A percentile compares a stretch with the other conserved stretches of the same genome.
Conservation (phyloP, 1,140 invertebrate genomes). For the Galleria mellonella region DNA sequence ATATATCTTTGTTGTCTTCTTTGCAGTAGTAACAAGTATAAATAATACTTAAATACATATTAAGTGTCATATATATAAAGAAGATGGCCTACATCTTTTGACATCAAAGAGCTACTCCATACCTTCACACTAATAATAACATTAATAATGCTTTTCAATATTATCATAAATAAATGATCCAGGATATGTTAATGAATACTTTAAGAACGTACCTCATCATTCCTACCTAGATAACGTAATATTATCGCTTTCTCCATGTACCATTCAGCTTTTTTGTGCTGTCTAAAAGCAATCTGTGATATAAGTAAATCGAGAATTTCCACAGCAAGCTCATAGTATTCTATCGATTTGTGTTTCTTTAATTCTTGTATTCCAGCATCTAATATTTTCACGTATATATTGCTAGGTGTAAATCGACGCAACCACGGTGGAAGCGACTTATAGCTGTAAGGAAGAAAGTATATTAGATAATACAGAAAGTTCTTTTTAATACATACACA, state of each 20-base stretch:
- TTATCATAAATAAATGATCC: no score
- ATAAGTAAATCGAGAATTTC: slow-evolving; percentile 39
- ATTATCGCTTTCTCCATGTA: slow-evolving; percentile 58
- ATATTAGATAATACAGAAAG: no score
- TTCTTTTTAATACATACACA: background rate
- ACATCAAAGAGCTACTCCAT: no score
- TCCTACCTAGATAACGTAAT: slow-evolving; percentile 32
- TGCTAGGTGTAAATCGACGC: slow-evolving; percentile 37
- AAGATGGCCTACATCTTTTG: no score
- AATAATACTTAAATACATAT: no score
- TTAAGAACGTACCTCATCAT: slow-evolving; percentile 42
- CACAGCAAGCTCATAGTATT: slow-evolving; percentile 22
- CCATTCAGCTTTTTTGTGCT: slow-evolving; percentile 53
- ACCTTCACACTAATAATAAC: no score
- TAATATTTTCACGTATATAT: slow-evolving; percentile 44
- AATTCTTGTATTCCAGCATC: slow-evolving; percentile 39
- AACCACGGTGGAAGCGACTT: slow-evolving; percentile 38
- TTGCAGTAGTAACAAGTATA: no score
- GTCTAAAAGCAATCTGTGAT: slow-evolving; percentile 37
- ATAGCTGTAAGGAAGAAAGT: slow-evolving; percentile 30
- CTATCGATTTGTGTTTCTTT: slow-evolving; percentile 27
- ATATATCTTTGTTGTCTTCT: no score
- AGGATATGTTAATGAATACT: no score
- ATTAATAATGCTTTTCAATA: no score
- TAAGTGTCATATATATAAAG: no score